Conservation (phyloP, 1,140 invertebrate species). For the Diorhabda carinulata region DNA sequence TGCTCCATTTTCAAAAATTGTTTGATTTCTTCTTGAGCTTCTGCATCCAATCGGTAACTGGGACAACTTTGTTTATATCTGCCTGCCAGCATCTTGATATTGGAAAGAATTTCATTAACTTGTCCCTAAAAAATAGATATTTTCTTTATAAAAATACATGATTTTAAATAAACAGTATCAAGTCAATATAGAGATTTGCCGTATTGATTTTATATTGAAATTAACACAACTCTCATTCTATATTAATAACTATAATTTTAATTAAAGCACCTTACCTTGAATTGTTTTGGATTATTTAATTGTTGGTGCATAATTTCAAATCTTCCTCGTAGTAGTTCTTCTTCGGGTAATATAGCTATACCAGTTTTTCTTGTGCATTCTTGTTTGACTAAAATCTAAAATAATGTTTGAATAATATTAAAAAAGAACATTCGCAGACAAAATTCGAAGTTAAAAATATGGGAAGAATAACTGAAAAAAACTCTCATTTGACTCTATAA, state of each 20-base stretch:
- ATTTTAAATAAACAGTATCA: too few relatives aligned
- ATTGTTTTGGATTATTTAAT: slow-evolving; percentile 86
- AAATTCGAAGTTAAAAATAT: too few relatives aligned
- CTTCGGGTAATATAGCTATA: slow-evolving; percentile 78
- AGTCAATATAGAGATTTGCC: too few relatives aligned
- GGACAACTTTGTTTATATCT: slow-evolving; percentile 39
- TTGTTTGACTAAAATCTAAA: slow-evolving; percentile 78
- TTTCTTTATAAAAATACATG: too few relatives aligned
- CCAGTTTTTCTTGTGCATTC: slow-evolving; percentile 84
- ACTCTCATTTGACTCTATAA: too few relatives aligned
- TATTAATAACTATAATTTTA: background rate
- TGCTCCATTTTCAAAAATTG: slow-evolving; percentile 80
- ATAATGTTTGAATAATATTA: slow-evolving; percentile 3
- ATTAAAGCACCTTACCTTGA: slow-evolving; percentile 63
- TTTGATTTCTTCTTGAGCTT: slow-evolving; percentile 60
- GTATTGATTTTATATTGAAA: too few relatives aligned
- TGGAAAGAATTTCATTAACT: slow-evolving; percentile 84
- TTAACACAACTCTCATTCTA: too few relatives aligned
- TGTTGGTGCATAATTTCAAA: slow-evolving; percentile 82
- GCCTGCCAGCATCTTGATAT: slow-evolving; percentile 42
- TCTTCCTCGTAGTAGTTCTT: slow-evolving; percentile 79
- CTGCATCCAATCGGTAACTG: slow-evolving; percentile 61
- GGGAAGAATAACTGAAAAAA: too few relatives aligned
- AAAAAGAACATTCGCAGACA: too few relatives aligned
- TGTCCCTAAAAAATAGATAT: slow-evolving; percentile 58